A percentile compares a stretch with the other conserved stretches of the same genome.
phyloP scores from a whole-genome alignment of 2,113 vertebrate genomes.

The Procavia capensis region DNA sequence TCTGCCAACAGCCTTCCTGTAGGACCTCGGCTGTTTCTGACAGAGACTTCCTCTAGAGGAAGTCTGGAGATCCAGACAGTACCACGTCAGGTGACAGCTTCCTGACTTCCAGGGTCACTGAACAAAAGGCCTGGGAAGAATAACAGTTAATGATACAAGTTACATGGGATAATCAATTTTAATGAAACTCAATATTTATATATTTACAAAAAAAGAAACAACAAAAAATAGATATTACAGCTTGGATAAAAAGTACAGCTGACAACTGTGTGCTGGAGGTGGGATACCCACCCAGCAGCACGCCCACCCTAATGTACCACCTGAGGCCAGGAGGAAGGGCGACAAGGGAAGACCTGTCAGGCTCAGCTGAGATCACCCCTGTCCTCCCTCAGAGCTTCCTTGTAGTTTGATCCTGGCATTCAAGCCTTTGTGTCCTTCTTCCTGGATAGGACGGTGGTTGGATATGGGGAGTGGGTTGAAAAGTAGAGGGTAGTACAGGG shows the following conservation, averaged over 20 bases:
- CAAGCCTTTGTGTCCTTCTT: neutral
- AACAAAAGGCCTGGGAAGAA: neutral
- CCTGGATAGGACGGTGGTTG: slow-evolving; percentile 21
- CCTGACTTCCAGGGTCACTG: neutral
- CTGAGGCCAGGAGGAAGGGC: neutral
- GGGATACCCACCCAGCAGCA: slow-evolving; percentile 60
- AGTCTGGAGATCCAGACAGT: neutral
- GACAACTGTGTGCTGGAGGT: slow-evolving; percentile 63
- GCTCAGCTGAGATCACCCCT: neutral
- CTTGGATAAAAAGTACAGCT: slow-evolving; percentile 76
- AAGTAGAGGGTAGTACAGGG: neutral
- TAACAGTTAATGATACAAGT: neutral
- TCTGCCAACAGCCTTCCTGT: neutral
- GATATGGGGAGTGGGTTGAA: neutral
- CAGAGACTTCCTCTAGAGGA: neutral
- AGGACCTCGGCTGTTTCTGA: neutral
- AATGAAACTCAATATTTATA: slow-evolving; percentile 86
- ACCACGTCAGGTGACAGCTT: neutral
- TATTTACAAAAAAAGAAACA: slow-evolving; percentile 81
- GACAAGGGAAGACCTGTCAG: neutral
- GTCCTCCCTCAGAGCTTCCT: neutral
- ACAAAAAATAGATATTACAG: slow-evolving; percentile 80
- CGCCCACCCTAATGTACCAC: slow-evolving; percentile 15
- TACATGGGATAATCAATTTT: slow-evolving; percentile 74
- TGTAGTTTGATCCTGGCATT: neutral